Evolutionary conservation across 1,140 invertebrate species (phyloP).

Genomic region (Hydropsyche tenuis): DNA sequence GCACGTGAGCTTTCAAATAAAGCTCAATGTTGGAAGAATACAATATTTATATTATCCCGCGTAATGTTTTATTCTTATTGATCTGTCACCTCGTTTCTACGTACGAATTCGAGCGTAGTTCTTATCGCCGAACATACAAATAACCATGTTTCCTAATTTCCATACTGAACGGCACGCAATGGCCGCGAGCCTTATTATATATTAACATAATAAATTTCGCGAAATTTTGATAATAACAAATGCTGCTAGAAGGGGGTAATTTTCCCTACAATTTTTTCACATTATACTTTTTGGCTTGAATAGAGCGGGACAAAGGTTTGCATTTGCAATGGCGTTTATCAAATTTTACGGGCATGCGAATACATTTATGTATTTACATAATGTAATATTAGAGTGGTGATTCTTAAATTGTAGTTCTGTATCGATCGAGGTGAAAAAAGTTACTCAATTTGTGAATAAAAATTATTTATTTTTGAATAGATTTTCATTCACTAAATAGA

Average conservation of each 20-base stretch:
- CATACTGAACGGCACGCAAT: conserved; percentile 18
- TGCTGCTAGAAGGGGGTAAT: background rate
- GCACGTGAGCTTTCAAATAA: too few species aligned
- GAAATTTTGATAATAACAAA: conserved; percentile 1
- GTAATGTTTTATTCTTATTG: too few species aligned
- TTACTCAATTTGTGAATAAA: too few species aligned
- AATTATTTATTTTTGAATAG: too few species aligned
- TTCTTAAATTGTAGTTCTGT: too few species aligned
- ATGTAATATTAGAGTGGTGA: too few species aligned
- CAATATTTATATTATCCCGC: too few species aligned
- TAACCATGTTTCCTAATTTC: conserved; percentile 32
- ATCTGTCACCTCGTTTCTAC: too few species aligned
- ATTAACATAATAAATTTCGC: conserved; percentile 27
- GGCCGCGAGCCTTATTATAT: background rate
- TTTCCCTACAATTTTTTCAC: background rate
- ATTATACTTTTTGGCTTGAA: background rate
- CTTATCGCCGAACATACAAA: conserved; percentile 24
- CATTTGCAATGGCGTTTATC: background rate
- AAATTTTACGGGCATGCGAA: background rate
- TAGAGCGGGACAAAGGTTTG: background rate
- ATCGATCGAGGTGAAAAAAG: too few species aligned
- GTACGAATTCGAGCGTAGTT: background rate
- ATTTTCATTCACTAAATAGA: too few species aligned
- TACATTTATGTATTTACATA: too few species aligned
- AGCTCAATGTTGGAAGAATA: too few species aligned